These are phyloP conservation scores for Abscondita cerata DNA, from an alignment of 2,888 invertebrate species.

Conservation along the genomic window DNA sequence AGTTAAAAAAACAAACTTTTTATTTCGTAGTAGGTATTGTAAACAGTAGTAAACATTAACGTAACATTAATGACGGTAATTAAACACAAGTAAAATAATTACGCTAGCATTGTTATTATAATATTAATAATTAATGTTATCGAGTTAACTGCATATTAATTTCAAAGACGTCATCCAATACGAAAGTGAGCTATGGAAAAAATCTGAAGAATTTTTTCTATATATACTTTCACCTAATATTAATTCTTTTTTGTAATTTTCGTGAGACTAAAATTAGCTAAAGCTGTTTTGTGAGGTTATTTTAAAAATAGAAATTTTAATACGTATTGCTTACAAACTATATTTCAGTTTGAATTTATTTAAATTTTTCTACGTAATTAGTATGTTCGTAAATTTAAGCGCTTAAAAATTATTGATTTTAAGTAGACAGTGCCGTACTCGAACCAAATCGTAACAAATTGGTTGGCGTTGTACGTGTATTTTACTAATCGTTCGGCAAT, in stretches of 20 bases:
- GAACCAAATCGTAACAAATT: too few species aligned
- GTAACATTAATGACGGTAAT: neutral
- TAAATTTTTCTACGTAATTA: too few species aligned
- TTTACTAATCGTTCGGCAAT: too few species aligned
- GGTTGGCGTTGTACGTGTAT: too few species aligned
- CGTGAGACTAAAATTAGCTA: constrained; percentile 6
- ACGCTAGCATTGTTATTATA: neutral
- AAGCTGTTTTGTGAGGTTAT: constrained; percentile 1
- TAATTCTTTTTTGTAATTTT: constrained; percentile 6
- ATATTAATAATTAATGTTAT: neutral
- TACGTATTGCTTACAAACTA: too few species aligned
- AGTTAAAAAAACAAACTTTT: too few species aligned
- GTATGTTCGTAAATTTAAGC: too few species aligned
- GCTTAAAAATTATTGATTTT: too few species aligned
- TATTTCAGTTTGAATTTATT: too few species aligned
- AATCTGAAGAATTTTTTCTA: constrained; percentile 2
- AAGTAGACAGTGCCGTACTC: too few species aligned
- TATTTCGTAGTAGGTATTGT: too few species aligned
- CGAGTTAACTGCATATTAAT: neutral
- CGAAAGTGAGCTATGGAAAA: neutral
- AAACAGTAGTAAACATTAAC: too few species aligned
- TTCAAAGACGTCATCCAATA: constrained; percentile 6
- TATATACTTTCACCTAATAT: constrained; percentile 11
- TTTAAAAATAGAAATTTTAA: constrained; percentile 7
- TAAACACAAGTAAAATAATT: neutral